phyloP scores from a whole-genome alignment of 2,888 invertebrate species.

The Steinernema scapterisci region DNA sequence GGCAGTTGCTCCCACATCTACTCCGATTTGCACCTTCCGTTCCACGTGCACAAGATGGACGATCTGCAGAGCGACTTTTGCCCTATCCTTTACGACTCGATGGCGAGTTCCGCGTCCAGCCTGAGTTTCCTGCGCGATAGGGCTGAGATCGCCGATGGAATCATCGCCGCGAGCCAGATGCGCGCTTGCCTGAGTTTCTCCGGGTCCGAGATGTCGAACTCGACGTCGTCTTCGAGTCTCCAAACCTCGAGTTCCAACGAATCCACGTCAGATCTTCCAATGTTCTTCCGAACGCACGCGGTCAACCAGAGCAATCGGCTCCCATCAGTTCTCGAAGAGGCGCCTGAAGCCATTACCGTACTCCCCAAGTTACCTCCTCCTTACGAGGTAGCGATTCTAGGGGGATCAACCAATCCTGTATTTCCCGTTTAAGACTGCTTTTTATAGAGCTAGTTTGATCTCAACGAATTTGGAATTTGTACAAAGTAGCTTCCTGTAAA shows the following conservation, averaged over 20 bases:
- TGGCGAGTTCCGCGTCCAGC: neutral
- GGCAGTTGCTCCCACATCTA: conserved; percentile 2
- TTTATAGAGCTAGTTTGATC: neutral
- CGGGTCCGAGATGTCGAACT: neutral
- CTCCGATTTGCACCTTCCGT: neutral
- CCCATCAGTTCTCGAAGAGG: conserved; percentile 11
- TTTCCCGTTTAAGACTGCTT: neutral
- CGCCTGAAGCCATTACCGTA: neutral
- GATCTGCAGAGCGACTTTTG: conserved; percentile 21
- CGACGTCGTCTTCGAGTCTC: conserved; percentile 10
- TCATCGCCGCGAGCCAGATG: conserved; percentile 28
- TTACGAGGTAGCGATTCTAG: neutral
- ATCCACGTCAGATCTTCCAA: conserved; percentile 7
- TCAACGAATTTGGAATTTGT: neutral
- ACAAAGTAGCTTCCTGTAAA: neutral
- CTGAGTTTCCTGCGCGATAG: neutral
- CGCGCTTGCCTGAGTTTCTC: conserved; percentile 1
- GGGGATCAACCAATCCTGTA: neutral
- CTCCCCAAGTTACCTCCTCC: conserved; percentile 8
- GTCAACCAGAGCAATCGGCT: neutral
- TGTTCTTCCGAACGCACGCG: conserved; percentile 5
- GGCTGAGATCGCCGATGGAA: neutral
- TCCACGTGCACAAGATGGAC: conserved; percentile 28
- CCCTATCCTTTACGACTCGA: conserved; percentile 13
- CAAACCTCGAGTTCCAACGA: neutral